phyloP scores from a whole-genome alignment of 2,113 vertebrate species.

The Lipophrys pholis region DNA sequence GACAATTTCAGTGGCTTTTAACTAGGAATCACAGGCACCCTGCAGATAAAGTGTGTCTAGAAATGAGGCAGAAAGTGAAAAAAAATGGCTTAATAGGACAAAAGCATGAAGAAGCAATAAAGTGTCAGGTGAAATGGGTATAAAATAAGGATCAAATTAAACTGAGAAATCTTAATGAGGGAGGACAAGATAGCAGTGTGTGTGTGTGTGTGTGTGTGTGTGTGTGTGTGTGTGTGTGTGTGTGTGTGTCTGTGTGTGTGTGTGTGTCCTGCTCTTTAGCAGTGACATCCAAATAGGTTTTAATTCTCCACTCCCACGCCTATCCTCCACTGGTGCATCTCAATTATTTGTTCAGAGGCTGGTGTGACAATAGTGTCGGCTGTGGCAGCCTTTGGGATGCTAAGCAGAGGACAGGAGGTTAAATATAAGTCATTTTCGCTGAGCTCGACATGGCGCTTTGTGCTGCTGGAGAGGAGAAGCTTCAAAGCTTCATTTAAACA shows the following conservation, averaged over 20 bases:
- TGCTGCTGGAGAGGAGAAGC: slow-evolving; percentile 87
- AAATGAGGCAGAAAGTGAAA: slow-evolving; percentile 1
- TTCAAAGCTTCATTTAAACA: slow-evolving; percentile 93
- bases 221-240: too few species aligned
- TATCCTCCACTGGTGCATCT: slow-evolving; percentile 87
- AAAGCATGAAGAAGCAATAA: neutral
- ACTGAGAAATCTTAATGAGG: too few species aligned
- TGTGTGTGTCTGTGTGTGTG: too few species aligned
- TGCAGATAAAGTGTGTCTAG: slow-evolving; percentile 65
- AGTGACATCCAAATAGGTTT: slow-evolving; percentile 80
- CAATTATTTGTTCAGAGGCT: slow-evolving; percentile 93
- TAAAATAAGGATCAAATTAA: neutral
- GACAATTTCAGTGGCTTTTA: slow-evolving; percentile 60
- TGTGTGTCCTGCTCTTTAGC: slow-evolving; percentile 67
- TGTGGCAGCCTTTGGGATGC: slow-evolving; percentile 92
- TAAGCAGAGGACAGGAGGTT: slow-evolving; percentile 86
- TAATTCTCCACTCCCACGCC: slow-evolving; percentile 84
- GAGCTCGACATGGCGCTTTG: slow-evolving; percentile 81
- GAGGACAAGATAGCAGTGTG: too few species aligned
- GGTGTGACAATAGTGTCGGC: slow-evolving; percentile 87
- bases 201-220: too few species aligned
- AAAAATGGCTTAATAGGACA: neutral
- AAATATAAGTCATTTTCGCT: slow-evolving; percentile 77
- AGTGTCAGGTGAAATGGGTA: neutral
- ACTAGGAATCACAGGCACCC: slow-evolving; percentile 70